Base-by-base conservation (phyloP, 2,797 vertebrate species). In the Xiphorhynchus erythropygius region DNA sequence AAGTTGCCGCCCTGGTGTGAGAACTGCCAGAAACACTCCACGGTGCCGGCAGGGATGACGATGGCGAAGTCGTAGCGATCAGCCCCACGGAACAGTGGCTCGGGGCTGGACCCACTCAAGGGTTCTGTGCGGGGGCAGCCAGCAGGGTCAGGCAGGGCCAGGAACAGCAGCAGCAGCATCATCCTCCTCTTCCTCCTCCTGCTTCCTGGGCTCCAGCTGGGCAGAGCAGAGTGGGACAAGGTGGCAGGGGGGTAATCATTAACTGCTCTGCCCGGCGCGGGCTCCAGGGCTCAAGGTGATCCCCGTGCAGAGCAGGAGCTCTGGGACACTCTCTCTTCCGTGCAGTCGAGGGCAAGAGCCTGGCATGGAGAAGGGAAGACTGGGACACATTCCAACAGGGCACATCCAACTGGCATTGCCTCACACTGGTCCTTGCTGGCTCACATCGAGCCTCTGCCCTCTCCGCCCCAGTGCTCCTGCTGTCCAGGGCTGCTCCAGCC, bases 1-100 rank as follows among this genome's bases (percentile, higher is more conserved):
- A 99, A 99, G 18, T 42, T 98, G 46, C 99, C 99, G 0, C 96
- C 98, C 6, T 94, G 96, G 56, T 99, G 98, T 2, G 99, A 98
- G 16, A 99, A 99, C 92, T 99, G 99, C 99, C 99, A 99, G 98
- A 99, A 98, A 55, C 99, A 99, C 86, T 99, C 98, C 2, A 93
- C n/a, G 1, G 87, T 92, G 1, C 97, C 94, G 0, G 98, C 98
- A 0, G 87, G 92, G 46, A 99, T 46, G 39, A 99, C 80, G 8
- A 99, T 30, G 7, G 99, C 97, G 4, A 99, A 99, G 95, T 99
- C 98, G 2, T 99, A 98, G 83, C 98, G 98, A 75, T 99, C 98
- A 0, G 98, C 93, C 2, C 98, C 99, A 7, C 85, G 98, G 95
- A 99, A 98, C 55, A 98, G 95, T 11, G 98, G 95, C 96, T 98